phyloP scores from a whole-genome alignment of 2,113 vertebrate species.

The Corvus cornix region DNA sequence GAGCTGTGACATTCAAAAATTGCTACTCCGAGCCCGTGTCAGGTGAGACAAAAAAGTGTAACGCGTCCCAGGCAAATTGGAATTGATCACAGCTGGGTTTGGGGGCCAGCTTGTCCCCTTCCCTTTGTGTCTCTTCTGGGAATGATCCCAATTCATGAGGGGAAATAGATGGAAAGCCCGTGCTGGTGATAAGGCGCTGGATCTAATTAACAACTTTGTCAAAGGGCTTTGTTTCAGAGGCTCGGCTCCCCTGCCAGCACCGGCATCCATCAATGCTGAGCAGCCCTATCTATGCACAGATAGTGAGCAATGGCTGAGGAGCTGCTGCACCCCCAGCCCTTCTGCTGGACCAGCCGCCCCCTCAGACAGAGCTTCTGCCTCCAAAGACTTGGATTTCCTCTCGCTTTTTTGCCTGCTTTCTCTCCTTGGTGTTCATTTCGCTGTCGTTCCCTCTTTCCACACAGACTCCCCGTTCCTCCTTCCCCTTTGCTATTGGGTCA shows the following conservation, averaged over 20 bases:
- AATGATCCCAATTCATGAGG: neutral
- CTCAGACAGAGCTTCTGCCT: neutral
- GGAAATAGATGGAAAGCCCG: neutral
- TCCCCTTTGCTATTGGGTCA: neutral
- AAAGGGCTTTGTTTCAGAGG: constrained; percentile 31
- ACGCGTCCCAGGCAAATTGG: constrained; percentile 24
- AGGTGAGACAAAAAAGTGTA: constrained; percentile 21
- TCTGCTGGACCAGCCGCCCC: neutral
- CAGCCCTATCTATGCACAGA: neutral
- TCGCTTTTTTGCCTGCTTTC: neutral
- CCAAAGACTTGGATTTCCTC: neutral
- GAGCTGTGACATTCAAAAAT: constrained; percentile 62
- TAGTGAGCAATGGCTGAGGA: neutral
- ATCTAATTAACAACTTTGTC: constrained; percentile 26
- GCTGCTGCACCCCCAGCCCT: neutral
- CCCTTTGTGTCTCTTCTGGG: constrained; percentile 11
- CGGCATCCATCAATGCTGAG: neutral
- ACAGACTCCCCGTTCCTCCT: neutral
- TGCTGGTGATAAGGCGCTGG: neutral
- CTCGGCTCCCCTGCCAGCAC: neutral
- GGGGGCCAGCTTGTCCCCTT: neutral
- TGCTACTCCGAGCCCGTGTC: neutral
- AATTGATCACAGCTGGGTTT: constrained; percentile 26
- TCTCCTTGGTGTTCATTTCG: neutral
- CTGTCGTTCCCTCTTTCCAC: neutral